Base-by-base conservation (phyloP, 2,113 vertebrate genomes). In the Strix aluco region DNA sequence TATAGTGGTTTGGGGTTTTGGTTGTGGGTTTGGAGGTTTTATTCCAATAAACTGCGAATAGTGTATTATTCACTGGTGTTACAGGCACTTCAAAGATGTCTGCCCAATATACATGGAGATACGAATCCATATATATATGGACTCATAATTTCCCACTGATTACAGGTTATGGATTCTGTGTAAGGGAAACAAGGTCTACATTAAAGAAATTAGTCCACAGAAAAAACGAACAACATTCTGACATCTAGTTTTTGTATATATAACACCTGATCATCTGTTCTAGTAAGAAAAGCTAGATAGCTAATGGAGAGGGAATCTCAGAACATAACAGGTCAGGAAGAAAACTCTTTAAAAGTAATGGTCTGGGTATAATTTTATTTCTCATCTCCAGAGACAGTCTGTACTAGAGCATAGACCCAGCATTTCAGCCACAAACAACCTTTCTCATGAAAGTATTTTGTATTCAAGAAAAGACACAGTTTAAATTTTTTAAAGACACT, bases 201-300 rank as follows among this genome's bases (percentile, higher is more conserved):
- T 11, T 27, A 66, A 47, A 65, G 9, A 90, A 92, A 71, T 19
- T 11, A 65, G 6, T 18, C 11, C 13, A 49, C 6, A 66, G 47
- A 46, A 51, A 85, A 85, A 89, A 13, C 8, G 51, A 49, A 7
- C 15, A 66, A 13, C 0, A 0, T 74, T 80, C 73, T 25, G 16
- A 44, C 29, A 62, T 44, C 4, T 52, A 32, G 4, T 51, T 15
- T 38, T 51, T 40, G 15, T 51, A 30, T 0, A 0, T 44, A 2
- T 46, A 77, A 47, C 9, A 67, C 12, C 6, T 61, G 27, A 55
- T 81, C 38, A 47, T 27, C 20, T 40, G 11, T 52, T 86, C 13
- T 80, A 63, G 14, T 65, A 44, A 42, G 36, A 94, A 94, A 49
- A 11, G 2, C 19, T 67, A 52, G 25, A 17, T 30, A 62, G 47